A percentile compares a stretch with the other conserved stretches of the same genome.
phyloP scores from a whole-genome alignment of 37 sponge, comb jelly and placozoan genomes.

The Ianthella basta region DNA sequence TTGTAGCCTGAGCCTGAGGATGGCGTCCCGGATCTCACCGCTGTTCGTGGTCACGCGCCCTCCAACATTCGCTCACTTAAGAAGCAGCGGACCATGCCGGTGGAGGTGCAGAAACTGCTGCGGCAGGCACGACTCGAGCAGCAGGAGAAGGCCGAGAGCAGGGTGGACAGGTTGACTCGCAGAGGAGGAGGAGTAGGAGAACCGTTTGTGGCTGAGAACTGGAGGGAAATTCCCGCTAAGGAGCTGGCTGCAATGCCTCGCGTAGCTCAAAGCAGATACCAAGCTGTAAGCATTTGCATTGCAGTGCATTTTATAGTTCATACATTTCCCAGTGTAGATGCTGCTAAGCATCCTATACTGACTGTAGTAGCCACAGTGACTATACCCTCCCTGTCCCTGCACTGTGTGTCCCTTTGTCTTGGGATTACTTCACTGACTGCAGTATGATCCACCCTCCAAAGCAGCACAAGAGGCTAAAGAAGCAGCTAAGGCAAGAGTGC shows the following conservation, averaged over 20 bases:
- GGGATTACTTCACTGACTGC: neutral
- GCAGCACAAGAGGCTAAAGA: conserved; percentile 42
- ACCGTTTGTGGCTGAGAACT: conserved; percentile 51
- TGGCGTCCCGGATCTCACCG: no score
- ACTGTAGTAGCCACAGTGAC: no score
- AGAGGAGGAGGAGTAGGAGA: neutral
- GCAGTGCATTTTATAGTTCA: no score
- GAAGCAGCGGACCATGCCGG: neutral
- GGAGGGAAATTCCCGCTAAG: conserved; percentile 50
- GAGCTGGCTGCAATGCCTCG: conserved; percentile 39
- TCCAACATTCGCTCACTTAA: neutral
- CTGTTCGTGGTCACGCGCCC: neutral
- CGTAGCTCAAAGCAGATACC: conserved; percentile 63
- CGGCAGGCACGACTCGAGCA: neutral
- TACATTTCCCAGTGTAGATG: no score
- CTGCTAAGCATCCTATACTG: no score
- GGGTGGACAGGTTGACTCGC: neutral
- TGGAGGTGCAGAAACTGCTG: conserved; percentile 6
- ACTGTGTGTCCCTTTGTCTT: neutral
- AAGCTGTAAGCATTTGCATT: conserved; percentile 53
- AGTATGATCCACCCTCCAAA: conserved; percentile 76
- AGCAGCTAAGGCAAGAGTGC: conserved; percentile 53
- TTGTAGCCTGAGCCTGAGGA: no score
- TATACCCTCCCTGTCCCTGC: no score
- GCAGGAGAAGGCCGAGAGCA: neutral